phyloP scores from a whole-genome alignment of 2,113 vertebrate genomes.

The Corythornis vintsioides region DNA sequence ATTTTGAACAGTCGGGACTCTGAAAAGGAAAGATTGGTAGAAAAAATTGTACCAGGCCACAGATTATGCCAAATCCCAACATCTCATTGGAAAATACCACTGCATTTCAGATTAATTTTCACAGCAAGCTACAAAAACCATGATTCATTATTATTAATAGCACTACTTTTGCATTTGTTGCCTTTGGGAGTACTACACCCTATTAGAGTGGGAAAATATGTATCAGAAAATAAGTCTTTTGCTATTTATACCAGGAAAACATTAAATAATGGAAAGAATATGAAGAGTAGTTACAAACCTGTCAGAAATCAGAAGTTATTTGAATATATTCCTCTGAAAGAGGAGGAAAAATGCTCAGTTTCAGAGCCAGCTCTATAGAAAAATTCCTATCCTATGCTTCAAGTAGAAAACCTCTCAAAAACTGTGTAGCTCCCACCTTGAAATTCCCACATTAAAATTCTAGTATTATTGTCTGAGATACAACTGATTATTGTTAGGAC shows the following conservation, averaged over 20 bases:
- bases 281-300: not conserved
- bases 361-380: not conserved
- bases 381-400: not conserved
- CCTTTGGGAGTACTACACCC: not conserved
- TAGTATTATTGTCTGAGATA: not conserved
- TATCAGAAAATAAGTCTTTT: not conserved
- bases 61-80: not conserved
- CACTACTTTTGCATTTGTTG: not conserved
- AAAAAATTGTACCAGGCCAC: not conserved
- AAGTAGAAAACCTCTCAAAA: not conserved
- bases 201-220: not conserved
- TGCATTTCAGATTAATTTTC: slow-evolving; percentile 2
- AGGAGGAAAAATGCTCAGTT: not conserved
- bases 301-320: not conserved
- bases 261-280: not conserved
- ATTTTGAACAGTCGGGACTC: slow-evolving; percentile 4
- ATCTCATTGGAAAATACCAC: not conserved
- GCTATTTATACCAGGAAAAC: not conserved
- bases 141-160: not conserved
- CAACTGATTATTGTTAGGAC: too few species aligned
- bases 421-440: not conserved
- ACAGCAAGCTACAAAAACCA: not conserved
- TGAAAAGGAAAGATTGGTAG: not conserved
- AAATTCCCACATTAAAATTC: not conserved
- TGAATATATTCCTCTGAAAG: not conserved